phyloP scores from a whole-genome alignment of 2,888 invertebrate species.

The Girardia tigrina region DNA sequence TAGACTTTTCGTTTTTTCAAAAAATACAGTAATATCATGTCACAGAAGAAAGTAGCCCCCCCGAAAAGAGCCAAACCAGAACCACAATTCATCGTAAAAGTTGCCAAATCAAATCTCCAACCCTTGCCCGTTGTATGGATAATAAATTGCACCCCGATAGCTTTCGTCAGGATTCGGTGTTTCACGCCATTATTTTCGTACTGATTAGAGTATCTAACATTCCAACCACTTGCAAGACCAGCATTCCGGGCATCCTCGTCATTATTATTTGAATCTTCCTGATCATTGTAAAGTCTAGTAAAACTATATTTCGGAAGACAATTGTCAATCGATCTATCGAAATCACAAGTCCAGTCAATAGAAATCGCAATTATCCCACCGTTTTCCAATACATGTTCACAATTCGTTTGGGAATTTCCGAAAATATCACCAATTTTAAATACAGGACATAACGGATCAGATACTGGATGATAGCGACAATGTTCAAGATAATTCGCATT shows the following conservation, averaged over 20 bases:
- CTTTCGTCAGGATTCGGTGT: conserved; percentile 49
- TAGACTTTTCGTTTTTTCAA: background rate
- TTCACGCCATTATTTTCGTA: conserved; percentile 42
- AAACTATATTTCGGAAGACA: conserved; percentile 47
- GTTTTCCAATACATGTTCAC: conserved; percentile 36
- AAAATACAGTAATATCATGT: conserved; percentile 42
- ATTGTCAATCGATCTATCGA: conserved; percentile 43
- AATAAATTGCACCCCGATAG: conserved; percentile 53
- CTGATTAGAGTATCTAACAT: conserved; percentile 46
- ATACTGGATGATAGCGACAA: conserved; percentile 42
- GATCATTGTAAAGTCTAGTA: conserved; percentile 44
- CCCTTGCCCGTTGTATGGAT: conserved; percentile 51
- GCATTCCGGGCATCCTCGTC: conserved; percentile 37
- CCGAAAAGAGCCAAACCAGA: conserved; percentile 53
- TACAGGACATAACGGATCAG: conserved; percentile 46
- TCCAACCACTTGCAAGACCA: conserved; percentile 38
- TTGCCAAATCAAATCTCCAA: conserved; percentile 52
- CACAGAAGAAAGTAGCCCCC: conserved; percentile 51
- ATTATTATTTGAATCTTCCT: conserved; percentile 40
- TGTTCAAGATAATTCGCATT: conserved; percentile 42
- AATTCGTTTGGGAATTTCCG: conserved; percentile 2
- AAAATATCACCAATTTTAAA: conserved; percentile 46
- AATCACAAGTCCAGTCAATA: conserved; percentile 49
- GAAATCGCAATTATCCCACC: conserved; percentile 47
- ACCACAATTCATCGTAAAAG: conserved; percentile 52